These are phyloP conservation scores for Tetrao urogallus DNA, from an alignment of 2,113 vertebrate genomes.

Conservation along the genomic window DNA sequence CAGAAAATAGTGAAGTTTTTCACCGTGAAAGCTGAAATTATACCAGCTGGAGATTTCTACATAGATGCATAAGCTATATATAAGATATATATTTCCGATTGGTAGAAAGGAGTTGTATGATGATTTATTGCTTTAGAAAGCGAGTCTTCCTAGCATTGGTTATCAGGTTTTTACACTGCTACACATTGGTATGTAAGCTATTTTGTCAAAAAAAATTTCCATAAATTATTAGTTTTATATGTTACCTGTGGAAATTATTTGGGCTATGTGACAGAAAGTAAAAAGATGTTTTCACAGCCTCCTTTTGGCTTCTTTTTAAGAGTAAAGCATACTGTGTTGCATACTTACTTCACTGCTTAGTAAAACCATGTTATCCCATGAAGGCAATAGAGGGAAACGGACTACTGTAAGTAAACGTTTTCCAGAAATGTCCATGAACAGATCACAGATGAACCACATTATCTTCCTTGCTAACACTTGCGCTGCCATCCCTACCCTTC, in stretches of 20 bases:
- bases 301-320: not conserved
- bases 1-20: slow-evolving; percentile 5
- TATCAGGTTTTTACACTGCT: not conserved
- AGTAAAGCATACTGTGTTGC: not conserved
- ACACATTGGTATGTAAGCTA: not conserved
- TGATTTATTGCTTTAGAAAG: not conserved
- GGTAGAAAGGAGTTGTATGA: not conserved
- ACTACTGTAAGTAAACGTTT: not conserved
- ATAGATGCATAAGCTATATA: not conserved
- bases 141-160: not conserved
- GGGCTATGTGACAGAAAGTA: not conserved
- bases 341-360: not conserved
- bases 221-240: not conserved
- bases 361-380: not conserved
- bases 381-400: not conserved
- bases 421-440: not conserved
- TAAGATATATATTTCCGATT: not conserved
- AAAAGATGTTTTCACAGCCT: not conserved
- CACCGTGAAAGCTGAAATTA: slow-evolving; percentile 18
- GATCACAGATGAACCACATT: not conserved
- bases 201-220: not conserved
- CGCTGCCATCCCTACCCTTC: not conserved
- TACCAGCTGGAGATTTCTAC: not conserved
- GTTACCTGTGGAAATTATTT: not conserved
- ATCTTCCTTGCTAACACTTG: not conserved